These are phyloP conservation scores for Betta splendens DNA, from an alignment of 2,797 vertebrate species.

Conservation along the genomic window DNA sequence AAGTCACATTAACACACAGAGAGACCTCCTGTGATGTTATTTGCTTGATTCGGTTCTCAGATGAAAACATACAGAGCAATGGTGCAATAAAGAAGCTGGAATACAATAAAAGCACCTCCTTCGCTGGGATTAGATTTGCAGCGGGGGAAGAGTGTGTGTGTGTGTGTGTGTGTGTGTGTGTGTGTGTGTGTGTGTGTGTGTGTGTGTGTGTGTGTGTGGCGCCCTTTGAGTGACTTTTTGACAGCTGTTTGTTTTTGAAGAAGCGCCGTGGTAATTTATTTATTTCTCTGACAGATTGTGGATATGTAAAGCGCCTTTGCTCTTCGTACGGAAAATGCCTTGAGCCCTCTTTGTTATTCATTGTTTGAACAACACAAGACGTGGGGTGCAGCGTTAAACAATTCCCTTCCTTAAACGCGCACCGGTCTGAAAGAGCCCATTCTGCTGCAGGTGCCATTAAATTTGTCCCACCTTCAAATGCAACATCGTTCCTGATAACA, in stretches of 20 bases:
- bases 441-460: constrained; percentile 38
- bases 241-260: constrained; percentile 77
- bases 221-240: constrained; percentile 73
- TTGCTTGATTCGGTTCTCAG: constrained; percentile 70
- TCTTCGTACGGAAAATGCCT: constrained; percentile 52
- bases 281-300: constrained; percentile 74
- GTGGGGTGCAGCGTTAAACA: constrained; percentile 47
- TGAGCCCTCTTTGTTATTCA: constrained; percentile 72
- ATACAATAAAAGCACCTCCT: constrained; percentile 54
- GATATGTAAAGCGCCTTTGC: constrained; percentile 63
- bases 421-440: constrained; percentile 25
- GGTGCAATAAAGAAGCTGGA: constrained; percentile 47
- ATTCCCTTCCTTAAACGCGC: constrained; percentile 17
- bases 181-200: constrained; percentile 24
- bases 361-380: constrained; percentile 56
- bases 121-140: constrained; percentile 59
- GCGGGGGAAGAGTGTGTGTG: constrained; percentile 24
- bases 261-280: constrained; percentile 67
- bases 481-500: constrained; percentile 41
- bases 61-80: constrained; percentile 55
- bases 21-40: constrained; percentile 58
- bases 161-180: no score
- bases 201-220: constrained; percentile 24
- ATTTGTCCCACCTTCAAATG: constrained; percentile 22
- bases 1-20: constrained; percentile 62